Conservation (phyloP, 1,140 invertebrate genomes). For the Nymphalis io region DNA sequence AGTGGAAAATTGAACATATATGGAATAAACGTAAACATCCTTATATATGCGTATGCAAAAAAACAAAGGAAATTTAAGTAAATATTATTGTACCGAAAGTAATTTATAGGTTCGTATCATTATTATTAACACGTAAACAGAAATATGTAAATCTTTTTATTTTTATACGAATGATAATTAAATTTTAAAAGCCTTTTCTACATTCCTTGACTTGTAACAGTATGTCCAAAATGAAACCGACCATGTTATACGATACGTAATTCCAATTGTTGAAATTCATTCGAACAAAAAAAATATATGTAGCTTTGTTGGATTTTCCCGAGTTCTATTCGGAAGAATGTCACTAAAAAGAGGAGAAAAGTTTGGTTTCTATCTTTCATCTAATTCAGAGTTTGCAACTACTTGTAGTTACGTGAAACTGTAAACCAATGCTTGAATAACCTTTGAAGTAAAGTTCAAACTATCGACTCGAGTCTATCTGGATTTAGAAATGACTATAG, state of each 20-base stretch:
- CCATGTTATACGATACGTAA: background rate
- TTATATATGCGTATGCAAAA: too few relatives aligned
- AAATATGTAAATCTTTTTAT: too few relatives aligned
- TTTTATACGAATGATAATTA: too few relatives aligned
- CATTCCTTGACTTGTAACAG: too few relatives aligned
- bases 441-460: slow-evolving; percentile 34
- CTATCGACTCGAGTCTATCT: slow-evolving; percentile 14
- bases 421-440: slow-evolving; percentile 33
- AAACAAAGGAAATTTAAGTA: too few relatives aligned
- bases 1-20: too few relatives aligned
- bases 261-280: background rate
- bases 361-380: slow-evolving; percentile 24
- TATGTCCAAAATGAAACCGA: too few relatives aligned
- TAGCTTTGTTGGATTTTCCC: background rate
- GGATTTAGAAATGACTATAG: background rate
- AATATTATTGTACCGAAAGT: too few relatives aligned
- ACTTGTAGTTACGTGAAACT: slow-evolving; percentile 33
- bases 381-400: slow-evolving; percentile 31
- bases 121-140: too few relatives aligned
- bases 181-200: too few relatives aligned
- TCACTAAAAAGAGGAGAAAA: slow-evolving; percentile 27
- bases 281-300: background rate
- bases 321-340: slow-evolving; percentile 14
- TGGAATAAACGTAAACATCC: too few relatives aligned
- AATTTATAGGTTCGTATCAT: too few relatives aligned